Evolutionary conservation across 2,797 vertebrate species (phyloP), one percentile per base, ranked within the genome.

Genomic region (Anisognathus igniventris): DNA sequence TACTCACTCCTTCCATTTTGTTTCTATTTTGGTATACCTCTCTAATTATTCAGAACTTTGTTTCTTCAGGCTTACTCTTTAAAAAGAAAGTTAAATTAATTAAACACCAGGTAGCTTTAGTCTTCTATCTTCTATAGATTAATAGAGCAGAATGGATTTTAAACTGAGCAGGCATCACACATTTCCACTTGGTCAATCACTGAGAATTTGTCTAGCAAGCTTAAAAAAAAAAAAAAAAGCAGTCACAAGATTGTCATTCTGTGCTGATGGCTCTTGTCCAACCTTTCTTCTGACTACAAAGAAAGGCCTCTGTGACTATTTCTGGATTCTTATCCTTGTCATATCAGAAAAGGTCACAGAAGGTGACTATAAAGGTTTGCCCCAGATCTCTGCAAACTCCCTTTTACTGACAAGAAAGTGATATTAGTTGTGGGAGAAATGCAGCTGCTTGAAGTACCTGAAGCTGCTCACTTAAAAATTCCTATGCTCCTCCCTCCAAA

Each of bases 121-220:
- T 80, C 44, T 88, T 66, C 45, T 86, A 56, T 87, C 61, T 79
- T 77, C 14, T 35, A 15, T 33, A 61, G 64, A 74, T 93, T 93
- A 96, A 84, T 64, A 86, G 31, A 95, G 85, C 68, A 95, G 65
- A 96, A 95, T 70, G 60, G 68, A 92, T 96, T 93, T 91, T 93
- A 92, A 94, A 80, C 42, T 74, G 35, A 86, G 71, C 31, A 73
- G 65, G n/a, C 62, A 78, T 90, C n/a, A 51, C 44, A 71, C 3
- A 5, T 89, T 95, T 95, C 74, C 30, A 60, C 61, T 90, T 76
- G 53, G 23, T 83, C 48, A 73, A 8, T 92, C 79, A 40, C 9
- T 70, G 51, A 81, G 37, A 95, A 95, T 88, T 77, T 90, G 54
- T 60, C 33, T 87, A 86, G 21, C 21, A 90, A 84, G 54, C 8